These are phyloP conservation scores for Lasioglossum albipes DNA, from an alignment of 1,140 invertebrate species.

Conservation along the genomic window DNA sequence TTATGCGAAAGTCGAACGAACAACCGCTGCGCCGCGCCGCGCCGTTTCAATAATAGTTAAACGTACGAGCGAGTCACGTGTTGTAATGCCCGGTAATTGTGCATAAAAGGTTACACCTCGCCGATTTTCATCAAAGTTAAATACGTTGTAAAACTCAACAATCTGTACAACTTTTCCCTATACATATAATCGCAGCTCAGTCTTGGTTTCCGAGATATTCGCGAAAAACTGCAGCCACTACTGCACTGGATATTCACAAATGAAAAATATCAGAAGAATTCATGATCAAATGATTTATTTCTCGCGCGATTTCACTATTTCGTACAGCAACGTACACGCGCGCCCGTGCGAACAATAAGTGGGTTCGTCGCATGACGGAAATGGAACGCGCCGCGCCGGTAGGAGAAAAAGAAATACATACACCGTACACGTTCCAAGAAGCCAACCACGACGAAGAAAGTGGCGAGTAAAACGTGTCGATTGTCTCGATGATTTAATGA, in stretches of 20 bases:
- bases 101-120: no score
- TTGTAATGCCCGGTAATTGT: no score
- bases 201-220: no score
- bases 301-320: not conserved
- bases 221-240: no score
- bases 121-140: no score
- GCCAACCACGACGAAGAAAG: constrained; percentile 38
- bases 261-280: no score
- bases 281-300: no score
- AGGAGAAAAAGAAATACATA: constrained; percentile 6
- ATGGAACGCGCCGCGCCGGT: not conserved
- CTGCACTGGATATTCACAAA: no score
- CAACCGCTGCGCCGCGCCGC: not conserved
- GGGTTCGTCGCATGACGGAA: not conserved
- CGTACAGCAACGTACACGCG: not conserved
- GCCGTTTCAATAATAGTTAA: constrained; percentile 21
- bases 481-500: constrained; percentile 70
- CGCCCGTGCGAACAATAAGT: not conserved
- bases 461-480: constrained; percentile 55
- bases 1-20: constrained; percentile 2
- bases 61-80: not conserved
- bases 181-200: no score
- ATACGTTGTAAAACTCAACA: no score
- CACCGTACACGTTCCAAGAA: constrained; percentile 31
- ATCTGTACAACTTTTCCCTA: no score